These are phyloP conservation scores for Palythoa heliodiscus DNA, from an alignment of 92 coral and sea anemone genomes.

Conservation along the genomic window DNA sequence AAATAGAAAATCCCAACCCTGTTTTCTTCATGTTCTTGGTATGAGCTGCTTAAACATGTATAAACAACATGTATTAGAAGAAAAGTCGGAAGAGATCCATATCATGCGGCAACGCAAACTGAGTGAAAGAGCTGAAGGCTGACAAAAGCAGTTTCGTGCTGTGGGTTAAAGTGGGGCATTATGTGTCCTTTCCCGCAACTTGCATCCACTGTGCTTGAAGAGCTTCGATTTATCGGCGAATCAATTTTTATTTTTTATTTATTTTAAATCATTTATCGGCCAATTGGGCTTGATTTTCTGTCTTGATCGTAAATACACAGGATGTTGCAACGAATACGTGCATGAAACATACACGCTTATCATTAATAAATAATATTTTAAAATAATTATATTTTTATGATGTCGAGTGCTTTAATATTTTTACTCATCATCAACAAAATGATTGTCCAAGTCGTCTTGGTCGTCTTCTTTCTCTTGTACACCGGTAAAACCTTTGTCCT, in stretches of 20 bases:
- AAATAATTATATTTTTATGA: not conserved
- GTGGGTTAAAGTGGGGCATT: not conserved
- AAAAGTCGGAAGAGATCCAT: too few species aligned
- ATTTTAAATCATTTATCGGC: not conserved
- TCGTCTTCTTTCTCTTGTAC: conserved; percentile 64
- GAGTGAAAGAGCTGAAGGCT: too few species aligned
- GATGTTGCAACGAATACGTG: not conserved
- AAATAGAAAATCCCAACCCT: too few species aligned
- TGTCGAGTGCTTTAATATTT: not conserved
- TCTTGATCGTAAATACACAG: not conserved
- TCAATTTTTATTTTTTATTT: not conserved
- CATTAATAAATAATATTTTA: not conserved
- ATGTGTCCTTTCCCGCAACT: too few species aligned
- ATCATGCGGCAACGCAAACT: too few species aligned
- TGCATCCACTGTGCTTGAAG: too few species aligned
- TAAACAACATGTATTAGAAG: too few species aligned
- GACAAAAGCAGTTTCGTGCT: too few species aligned
- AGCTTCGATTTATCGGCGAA: too few species aligned
- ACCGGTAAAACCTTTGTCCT: conserved; percentile 62
- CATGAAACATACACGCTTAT: not conserved
- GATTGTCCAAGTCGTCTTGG: conserved; percentile 48
- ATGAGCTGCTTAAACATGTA: too few species aligned
- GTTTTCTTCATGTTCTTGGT: too few species aligned
- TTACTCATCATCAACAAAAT: conserved; percentile 23
- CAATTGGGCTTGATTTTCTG: not conserved